Evolutionary conservation across 2,113 vertebrate genomes (phyloP), one percentile per base, ranked within the genome.

Genomic region (Sitta europaea): DNA sequence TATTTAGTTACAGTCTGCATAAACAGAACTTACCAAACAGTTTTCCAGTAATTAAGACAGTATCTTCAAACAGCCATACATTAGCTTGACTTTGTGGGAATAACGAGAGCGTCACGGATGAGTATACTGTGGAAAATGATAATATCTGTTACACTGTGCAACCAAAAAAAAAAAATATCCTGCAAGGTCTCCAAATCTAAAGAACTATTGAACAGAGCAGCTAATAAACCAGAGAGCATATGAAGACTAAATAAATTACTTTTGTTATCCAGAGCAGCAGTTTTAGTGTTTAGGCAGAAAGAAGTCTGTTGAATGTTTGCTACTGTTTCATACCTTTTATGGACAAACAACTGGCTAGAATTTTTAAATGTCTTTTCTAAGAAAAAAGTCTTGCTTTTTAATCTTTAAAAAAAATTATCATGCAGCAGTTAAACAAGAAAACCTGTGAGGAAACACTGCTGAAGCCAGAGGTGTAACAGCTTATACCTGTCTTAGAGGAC

Each of bases 11-110:
- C 11, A 33, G 62, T 51, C 50, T 79, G 72, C 51, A 43, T 38
- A 51, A 50, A 53, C 22, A 21, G 17, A 91, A 98, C 98, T 97
- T 97, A 99, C 99, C 99, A 92, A 98, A 98, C 79, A 98, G 95
- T 98, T 99, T 99, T 90, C 98, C 98, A 68, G 98, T 99, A 96
- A 99, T 98, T 92, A 99, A 97, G 92, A 99, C 94, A 21, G 98
- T 98, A 76, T 99, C 98, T 94, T 99, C 98, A 97, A 98, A 99
- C 21, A 99, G 97, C 99, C 99, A 99, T 92, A 99, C 97, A 97
- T 99, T 99, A 77, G 99, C 99, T 97, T 98, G 98, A 86, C 96
- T 99, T 98, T 98, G 97, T n/a, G 98, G 97, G 42, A 98, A 97
- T 81, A 99, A 97, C 1, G 98, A 98, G 92, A 99, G 96, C 0